phyloP scores from a whole-genome alignment of 53 echinoderm and acorn worm species.

The Glandiceps talaboti region DNA sequence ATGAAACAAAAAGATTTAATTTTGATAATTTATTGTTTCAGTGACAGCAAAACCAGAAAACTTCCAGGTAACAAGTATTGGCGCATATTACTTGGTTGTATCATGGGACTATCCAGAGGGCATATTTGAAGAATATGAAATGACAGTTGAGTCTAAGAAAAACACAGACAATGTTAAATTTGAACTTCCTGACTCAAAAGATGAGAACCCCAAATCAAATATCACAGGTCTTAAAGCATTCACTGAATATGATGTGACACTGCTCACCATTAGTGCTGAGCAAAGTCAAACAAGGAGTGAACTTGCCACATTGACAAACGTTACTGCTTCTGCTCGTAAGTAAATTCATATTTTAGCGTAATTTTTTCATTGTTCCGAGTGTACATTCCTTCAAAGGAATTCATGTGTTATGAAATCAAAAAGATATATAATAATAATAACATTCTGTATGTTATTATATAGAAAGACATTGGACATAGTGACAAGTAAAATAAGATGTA shows the following conservation, averaged over 20 bases:
- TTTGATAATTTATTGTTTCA: too few species aligned
- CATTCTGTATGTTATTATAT: too few species aligned
- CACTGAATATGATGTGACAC: not conserved
- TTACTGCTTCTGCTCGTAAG: too few species aligned
- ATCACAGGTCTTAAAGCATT: not conserved
- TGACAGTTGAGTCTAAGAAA: not conserved
- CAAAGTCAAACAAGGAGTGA: not conserved
- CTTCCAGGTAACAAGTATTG: not conserved
- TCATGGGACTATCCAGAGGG: constrained; percentile 1
- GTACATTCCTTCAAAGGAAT: too few species aligned
- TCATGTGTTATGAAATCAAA: too few species aligned
- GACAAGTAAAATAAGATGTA: too few species aligned
- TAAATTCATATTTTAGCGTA: too few species aligned
- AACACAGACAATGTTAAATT: not conserved
- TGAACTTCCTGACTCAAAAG: not conserved
- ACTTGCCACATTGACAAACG: too few species aligned
- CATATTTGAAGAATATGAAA: not conserved
- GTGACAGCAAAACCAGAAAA: not conserved
- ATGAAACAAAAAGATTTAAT: too few species aligned
- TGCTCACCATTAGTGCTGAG: not conserved
- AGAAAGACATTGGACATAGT: too few species aligned
- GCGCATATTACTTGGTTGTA: not conserved
- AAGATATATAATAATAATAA: too few species aligned
- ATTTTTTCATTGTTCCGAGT: too few species aligned
- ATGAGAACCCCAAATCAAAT: not conserved